Base-by-base conservation (phyloP, 1,140 invertebrate species). In the Chionoecetes opilio region DNA sequence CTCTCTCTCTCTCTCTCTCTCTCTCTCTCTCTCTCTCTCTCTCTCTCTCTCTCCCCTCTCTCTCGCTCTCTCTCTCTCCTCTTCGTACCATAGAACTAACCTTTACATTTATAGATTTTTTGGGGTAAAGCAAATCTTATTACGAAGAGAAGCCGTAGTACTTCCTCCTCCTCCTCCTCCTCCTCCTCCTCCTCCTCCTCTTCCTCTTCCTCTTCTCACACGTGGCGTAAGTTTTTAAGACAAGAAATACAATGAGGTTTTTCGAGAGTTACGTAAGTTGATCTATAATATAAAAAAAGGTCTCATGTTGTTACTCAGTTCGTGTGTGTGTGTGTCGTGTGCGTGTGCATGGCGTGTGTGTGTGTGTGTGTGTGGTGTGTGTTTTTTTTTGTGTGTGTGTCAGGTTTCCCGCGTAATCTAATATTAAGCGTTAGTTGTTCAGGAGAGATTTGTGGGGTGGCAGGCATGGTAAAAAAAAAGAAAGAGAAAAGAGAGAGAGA, bases 131-230 rank as follows among this genome's bases (percentile, higher is more conserved):
- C 21, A 53, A n/a, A 53, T 53, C 46, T 53, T 53, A 17, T 53
- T 53, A 53, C 11, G 11, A 53, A 17, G 46, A 53, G 46, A 53
- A 53, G 46, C 46, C 46, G 11, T 53, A 53, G 46, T 17, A 53
- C 46, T 6, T 87, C 21, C 37, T 37, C 41, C 86, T 88, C n/a
- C 32, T 86, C 85, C 37, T 37, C 86, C 32, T 88, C 35, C 32
- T 88, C 63, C 63, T 75, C 63, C n/a, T 75, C 63, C 63, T 75
- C 63, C 63, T 75, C 63, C 63, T 75, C 63, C 63, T 75, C 63
- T 8, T 75, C 63, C 63, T 75, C 63, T 26, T 75, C 63, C 63
- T 75, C 63, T 14, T 46, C 63, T 75, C 2, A 75, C 63, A 75
- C 63, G 63, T 11, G 9, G 6, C 63, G 1, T 75, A 26, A 14